Base-by-base conservation (phyloP, 2,797 vertebrate genomes). In the Silurus aristotelis region DNA sequence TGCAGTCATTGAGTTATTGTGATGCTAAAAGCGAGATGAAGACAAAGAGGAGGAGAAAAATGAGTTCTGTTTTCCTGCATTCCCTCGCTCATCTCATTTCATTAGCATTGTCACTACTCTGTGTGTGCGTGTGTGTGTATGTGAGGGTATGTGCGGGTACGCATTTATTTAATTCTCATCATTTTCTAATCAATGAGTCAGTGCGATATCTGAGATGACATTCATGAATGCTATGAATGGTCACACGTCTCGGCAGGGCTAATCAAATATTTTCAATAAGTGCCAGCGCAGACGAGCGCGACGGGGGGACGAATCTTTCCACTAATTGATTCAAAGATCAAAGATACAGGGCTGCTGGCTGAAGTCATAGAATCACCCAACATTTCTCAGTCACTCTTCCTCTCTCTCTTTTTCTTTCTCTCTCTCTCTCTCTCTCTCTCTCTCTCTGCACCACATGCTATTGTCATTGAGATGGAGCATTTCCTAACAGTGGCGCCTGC, bases 381-480 rank as follows among this genome's bases (percentile, higher is more conserved):
- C 68, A 80, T 70, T 70, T 82, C 56, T 67, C 80, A 71, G 64
- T 72, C 85, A 66, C 52, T 83, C 80, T 76, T 66, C 72, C 76
- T 63, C 38, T 5, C 38, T 31, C 31, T 31, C 31, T 31, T n/a
- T n/a, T n/a, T n/a, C n/a, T n/a, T n/a, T n/a, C n/a, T n/a, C n/a
- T n/a, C n/a, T n/a, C n/a, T n/a, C n/a, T 22, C 31, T 64, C 31
- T 22, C 83, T 67, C 56, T n/a, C 80, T 87, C 88, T 80, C 27
- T 58, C 88, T 83, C 60, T 84, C 84, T 60, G 83, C 88, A 85
- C 70, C 84, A 75, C 84, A 56, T 60, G 83, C 92, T 56, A 95
- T 95, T 95, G 94, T 95, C 92, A 61, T 78, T 48, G 80, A 90
- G 86, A 93, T 84, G 86, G 92, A 89, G 89, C 90, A 92, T 91